phyloP scores from a whole-genome alignment of 2,797 vertebrate genomes.

The Lacerta bilineata region DNA sequence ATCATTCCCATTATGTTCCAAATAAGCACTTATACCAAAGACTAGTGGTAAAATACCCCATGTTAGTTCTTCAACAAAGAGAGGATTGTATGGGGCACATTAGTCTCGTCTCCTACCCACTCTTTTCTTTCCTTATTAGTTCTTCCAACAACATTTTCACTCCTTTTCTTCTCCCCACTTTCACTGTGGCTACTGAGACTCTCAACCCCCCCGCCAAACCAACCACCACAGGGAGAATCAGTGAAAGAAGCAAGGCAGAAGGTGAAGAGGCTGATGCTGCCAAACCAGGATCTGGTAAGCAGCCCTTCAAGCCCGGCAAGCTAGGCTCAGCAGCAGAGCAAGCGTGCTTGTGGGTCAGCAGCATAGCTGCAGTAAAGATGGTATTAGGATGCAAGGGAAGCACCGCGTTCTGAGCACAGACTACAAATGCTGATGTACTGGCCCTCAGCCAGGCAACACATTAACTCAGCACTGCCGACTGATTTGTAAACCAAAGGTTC shows the following conservation, averaged over 20 bases:
- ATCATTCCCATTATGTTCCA: conserved; percentile 22
- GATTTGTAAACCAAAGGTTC: conserved; percentile 24
- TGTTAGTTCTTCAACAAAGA: conserved; percentile 8
- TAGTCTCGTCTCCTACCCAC: background rate
- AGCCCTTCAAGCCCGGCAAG: background rate
- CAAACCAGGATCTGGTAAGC: background rate
- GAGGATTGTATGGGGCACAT: background rate
- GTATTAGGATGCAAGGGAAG: conserved; percentile 38
- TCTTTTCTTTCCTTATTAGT: background rate
- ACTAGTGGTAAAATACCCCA: background rate
- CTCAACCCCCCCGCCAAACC: background rate
- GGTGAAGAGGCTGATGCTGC: no score
- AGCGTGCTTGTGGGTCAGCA: background rate
- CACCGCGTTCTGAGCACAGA: background rate
- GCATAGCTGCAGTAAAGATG: conserved; percentile 9
- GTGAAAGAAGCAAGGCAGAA: background rate
- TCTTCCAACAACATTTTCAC: background rate
- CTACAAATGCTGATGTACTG: conserved; percentile 13
- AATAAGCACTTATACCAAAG: background rate
- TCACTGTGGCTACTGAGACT: background rate
- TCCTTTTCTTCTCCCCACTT: background rate
- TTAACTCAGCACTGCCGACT: conserved; percentile 29
- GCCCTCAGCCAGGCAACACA: conserved; percentile 37
- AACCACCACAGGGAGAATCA: background rate
- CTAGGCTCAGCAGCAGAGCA: background rate